Percentiles rank a stretch among this genome's conserved stretches.
Conservation (phyloP, 2,797 vertebrate species). For the Epinephelus coioides region DNA sequence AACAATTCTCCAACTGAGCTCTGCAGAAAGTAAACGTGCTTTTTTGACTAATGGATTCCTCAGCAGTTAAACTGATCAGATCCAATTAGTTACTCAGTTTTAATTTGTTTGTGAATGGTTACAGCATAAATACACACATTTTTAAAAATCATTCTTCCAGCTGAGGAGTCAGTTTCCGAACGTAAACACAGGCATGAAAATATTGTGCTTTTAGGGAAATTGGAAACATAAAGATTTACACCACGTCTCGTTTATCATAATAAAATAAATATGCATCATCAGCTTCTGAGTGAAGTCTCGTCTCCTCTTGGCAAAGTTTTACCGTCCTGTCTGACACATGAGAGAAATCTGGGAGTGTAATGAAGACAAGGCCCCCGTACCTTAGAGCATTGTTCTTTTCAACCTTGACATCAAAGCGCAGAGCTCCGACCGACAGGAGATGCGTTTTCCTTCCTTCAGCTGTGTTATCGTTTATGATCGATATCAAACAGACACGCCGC, state of each 20-base stretch:
- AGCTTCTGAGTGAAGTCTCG: constrained; percentile 22
- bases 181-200: constrained; percentile 7
- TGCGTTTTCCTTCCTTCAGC: constrained; percentile 81
- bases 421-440: constrained; percentile 76
- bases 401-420: constrained; percentile 81
- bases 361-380: constrained; percentile 57
- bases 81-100: neutral
- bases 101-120: neutral
- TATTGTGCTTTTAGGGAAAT: constrained; percentile 8
- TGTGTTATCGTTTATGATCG: constrained; percentile 83
- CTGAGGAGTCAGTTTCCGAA: neutral
- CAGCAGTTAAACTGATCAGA: neutral
- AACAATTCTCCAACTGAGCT: constrained; percentile 6
- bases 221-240: constrained; percentile 20
- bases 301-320: constrained; percentile 24
- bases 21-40: neutral
- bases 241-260: constrained; percentile 23
- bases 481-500: constrained; percentile 81
- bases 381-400: constrained; percentile 78
- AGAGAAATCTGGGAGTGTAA: constrained; percentile 47
- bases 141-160: neutral
- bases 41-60: neutral
- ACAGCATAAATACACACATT: neutral
- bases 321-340: constrained; percentile 41
- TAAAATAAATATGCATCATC: constrained; percentile 42